phyloP scores from a whole-genome alignment of 2,797 vertebrate genomes.

The Semaprochilodus insignis region DNA sequence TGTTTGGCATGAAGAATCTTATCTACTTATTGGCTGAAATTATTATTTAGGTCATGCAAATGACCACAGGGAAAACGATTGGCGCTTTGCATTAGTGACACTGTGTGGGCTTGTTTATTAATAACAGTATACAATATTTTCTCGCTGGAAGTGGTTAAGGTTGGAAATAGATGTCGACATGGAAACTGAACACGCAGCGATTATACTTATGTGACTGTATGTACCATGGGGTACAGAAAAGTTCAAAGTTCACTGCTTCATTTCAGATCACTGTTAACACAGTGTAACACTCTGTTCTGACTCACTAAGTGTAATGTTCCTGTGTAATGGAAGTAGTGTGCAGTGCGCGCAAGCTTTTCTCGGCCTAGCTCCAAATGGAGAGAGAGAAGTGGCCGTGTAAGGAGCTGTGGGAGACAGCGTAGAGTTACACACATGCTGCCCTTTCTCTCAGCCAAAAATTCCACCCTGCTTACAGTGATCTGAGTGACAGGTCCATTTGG shows the following conservation, averaged over 20 bases:
- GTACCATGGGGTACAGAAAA: background rate
- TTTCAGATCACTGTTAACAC: background rate
- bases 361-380: background rate
- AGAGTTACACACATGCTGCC: background rate
- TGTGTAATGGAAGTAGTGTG: constrained; percentile 44
- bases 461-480: too few species aligned
- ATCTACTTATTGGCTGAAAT: too few species aligned
- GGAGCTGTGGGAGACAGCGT: constrained; percentile 28
- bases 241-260: background rate
- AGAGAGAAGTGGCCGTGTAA: constrained; percentile 39
- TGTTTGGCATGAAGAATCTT: too few species aligned
- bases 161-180: too few species aligned
- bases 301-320: background rate
- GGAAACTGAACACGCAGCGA: too few species aligned
- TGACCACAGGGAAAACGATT: too few species aligned
- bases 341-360: constrained; percentile 23
- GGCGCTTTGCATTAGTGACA: too few species aligned
- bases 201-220: too few species aligned
- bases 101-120: too few species aligned
- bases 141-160: too few species aligned
- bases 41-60: too few species aligned
- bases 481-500: constrained; percentile 26
- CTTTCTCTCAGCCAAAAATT: constrained; percentile 1
- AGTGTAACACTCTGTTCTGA: background rate
- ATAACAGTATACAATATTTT: too few species aligned